Evolutionary conservation across 2,797 vertebrate genomes (phyloP).

Genomic region (Morus bassanus): DNA sequence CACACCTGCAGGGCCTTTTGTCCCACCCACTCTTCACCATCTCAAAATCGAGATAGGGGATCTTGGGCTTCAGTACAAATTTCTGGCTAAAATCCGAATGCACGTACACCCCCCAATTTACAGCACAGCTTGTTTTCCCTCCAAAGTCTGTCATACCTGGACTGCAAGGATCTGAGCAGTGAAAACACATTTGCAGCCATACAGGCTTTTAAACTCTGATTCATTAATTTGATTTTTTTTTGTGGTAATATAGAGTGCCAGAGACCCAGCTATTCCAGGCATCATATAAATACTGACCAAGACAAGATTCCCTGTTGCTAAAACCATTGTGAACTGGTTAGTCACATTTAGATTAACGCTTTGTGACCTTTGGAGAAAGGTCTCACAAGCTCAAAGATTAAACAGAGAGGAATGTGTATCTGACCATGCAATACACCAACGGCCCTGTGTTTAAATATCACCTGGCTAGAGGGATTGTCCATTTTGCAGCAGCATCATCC

Average conservation of each 20-base stretch:
- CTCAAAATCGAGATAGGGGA: neutral
- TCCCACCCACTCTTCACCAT: neutral
- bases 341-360: neutral
- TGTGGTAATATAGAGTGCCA: neutral
- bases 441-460: neutral
- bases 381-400: neutral
- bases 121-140: neutral
- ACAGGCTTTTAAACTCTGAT: neutral
- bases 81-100: neutral
- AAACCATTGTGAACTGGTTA: neutral
- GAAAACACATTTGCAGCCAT: neutral
- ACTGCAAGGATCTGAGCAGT: neutral
- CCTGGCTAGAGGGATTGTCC: neutral
- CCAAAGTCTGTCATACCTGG: neutral
- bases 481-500: neutral
- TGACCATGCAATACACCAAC: neutral
- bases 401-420: neutral
- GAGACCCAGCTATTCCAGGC: neutral
- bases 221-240: neutral
- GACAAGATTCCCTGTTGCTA: neutral
- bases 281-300: neutral
- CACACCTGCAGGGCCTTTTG: neutral
- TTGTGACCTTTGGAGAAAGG: conserved; percentile 24
- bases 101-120: neutral
- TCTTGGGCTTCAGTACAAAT: neutral